phyloP scores from a whole-genome alignment of 30 jellyfish, hydroid and myxozoan species.

The Sanderia malayensis region DNA sequence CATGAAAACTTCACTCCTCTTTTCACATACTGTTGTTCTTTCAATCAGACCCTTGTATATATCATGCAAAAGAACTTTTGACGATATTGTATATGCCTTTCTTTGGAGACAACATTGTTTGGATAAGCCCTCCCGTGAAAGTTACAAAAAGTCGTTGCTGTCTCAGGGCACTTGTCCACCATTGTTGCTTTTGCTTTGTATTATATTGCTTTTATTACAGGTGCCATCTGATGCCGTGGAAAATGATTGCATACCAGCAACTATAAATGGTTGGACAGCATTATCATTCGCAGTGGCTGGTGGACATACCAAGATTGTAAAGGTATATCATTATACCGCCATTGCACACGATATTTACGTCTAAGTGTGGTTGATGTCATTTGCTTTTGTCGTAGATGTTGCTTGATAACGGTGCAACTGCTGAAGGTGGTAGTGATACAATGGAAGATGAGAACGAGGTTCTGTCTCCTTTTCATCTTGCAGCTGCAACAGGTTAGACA shows the following conservation, averaged over 20 bases:
- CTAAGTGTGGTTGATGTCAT: not conserved
- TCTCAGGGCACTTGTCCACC: too few species aligned
- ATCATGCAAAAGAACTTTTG: too few species aligned
- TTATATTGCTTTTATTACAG: not conserved
- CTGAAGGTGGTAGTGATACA: not conserved
- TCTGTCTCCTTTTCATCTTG: conserved; percentile 39
- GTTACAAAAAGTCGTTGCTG: too few species aligned
- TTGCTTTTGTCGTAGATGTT: not conserved
- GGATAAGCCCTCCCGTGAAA: too few species aligned
- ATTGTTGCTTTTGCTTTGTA: too few species aligned
- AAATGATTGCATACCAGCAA: conserved; percentile 63
- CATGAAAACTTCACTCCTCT: too few species aligned
- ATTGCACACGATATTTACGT: too few species aligned
- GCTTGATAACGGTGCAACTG: conserved; percentile 45
- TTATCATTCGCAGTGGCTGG: conserved; percentile 49
- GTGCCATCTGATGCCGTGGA: conserved; percentile 47
- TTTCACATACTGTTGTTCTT: too few species aligned
- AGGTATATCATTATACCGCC: conserved; percentile 7
- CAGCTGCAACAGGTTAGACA: conserved; percentile 50
- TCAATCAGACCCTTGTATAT: too few species aligned
- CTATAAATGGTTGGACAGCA: conserved; percentile 57
- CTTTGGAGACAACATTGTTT: too few species aligned
- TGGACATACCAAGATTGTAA: conserved; percentile 37
- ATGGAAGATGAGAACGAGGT: conserved; percentile 24
- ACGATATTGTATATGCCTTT: too few species aligned